Evolutionary conservation across 23 tunicate genomes (phyloP), one percentile per base, ranked within the genome.

Genomic region (Corella eumyota): DNA sequence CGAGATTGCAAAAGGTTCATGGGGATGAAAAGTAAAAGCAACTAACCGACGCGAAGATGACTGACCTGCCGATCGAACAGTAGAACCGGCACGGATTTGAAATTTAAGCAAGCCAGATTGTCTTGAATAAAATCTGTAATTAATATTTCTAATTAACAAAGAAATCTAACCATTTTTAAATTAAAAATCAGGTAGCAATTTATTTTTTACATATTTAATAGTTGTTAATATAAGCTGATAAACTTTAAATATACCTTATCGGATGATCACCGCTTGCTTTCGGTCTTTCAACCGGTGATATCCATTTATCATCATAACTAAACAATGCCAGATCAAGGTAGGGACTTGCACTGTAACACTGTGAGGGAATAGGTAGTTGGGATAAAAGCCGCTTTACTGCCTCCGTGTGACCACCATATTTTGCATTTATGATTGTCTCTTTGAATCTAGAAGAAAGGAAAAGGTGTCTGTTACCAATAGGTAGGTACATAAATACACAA

Each of bases 271-370:
- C 80, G 38, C 80, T 50, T 24, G 75, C 21, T 34, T 73, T 70
- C 1, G 85, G 80, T 59, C 86, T 56, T 66, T 86, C 86, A 0
- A 86, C 67, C 2, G 78, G 64, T 20, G 85, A 77, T 23, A 86
- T 86, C 80, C 80, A 86, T 54, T 86, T 86, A 51, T 86, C 95
- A 71, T 86, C 95, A 61, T 86, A 86, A 67, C 86, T 77, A 67
- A 86, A 86, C 60, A 86, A 72, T n/a, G 86, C 64, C n/a, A 86
- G 74, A 66, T 86, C 95, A 0, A 86, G 57, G 50, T 86, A 86
- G 13, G 95, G 95, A 36, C 80, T 77, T 19, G 90, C 58, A 52
- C 79, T 77, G 64, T 73, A 72, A 6, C 72, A 61, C 33, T 86
- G 95, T 25, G 81, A 74, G 1, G 74, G 85, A 4, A 86, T 52